Percentiles rank a stretch among this genome's conserved stretches.
phyloP scores from a whole-genome alignment of 64 coral and sea anemone species.

The Actinia equina region DNA sequence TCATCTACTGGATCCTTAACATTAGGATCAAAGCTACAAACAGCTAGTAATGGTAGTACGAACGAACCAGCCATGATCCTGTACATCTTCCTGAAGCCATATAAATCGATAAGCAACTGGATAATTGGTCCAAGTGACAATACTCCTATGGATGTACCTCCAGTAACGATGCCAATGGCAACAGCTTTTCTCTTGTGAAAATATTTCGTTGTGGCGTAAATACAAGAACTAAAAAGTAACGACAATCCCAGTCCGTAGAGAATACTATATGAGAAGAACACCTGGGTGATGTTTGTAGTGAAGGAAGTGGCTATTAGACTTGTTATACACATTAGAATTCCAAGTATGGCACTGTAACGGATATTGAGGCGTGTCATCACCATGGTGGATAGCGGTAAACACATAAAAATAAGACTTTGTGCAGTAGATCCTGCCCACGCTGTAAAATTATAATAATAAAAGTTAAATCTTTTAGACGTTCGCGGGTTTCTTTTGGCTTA shows the following conservation, averaged over 20 bases:
- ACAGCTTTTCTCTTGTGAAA: conserved; percentile 8
- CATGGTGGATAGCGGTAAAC: neutral
- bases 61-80: too few relatives aligned
- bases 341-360: conserved; percentile 19
- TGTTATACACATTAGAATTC: conserved; percentile 4
- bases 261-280: conserved; percentile 22
- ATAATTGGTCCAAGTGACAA: conserved; percentile 3
- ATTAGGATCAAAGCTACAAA: neutral
- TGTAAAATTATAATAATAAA: neutral
- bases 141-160: neutral
- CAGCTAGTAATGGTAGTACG: too few relatives aligned
- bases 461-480: too few relatives aligned
- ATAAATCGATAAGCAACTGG: neutral
- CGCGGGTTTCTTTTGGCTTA: too few relatives aligned
- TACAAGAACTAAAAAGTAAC: conserved; percentile 3
- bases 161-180: conserved; percentile 27
- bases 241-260: conserved; percentile 13
- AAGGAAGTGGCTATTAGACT: conserved; percentile 20
- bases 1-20: neutral
- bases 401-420: neutral
- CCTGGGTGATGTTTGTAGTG: neutral
- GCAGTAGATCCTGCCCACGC: conserved; percentile 21
- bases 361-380: conserved; percentile 13
- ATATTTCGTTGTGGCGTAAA: conserved; percentile 18
- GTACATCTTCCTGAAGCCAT: neutral